Percentiles rank a stretch among this genome's conserved stretches.
Conservation (phyloP, 2,113 vertebrate species). For the Centropristis striata region DNA sequence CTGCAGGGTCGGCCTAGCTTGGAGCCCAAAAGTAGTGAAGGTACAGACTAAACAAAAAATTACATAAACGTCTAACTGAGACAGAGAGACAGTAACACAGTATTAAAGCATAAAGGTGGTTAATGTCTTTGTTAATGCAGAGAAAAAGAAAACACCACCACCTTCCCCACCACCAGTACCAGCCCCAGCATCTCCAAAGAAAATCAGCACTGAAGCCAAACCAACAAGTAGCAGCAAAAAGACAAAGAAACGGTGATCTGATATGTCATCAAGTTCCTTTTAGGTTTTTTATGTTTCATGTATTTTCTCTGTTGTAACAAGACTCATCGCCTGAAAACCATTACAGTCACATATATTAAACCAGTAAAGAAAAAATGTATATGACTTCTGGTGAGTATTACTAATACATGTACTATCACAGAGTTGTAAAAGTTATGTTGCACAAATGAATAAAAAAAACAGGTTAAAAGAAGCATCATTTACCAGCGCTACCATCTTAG, state of each 20-base stretch:
- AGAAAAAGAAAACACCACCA: conserved; percentile 38
- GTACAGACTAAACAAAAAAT: not conserved
- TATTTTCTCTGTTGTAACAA: not conserved
- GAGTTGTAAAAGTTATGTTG: not conserved
- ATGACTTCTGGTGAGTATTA: not conserved
- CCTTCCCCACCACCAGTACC: not conserved
- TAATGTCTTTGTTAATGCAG: conserved; percentile 52
- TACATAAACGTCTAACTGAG: not conserved
- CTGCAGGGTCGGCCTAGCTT: conserved; percentile 60
- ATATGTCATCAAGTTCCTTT: not conserved
- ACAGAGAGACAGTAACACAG: not conserved
- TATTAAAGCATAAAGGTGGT: not conserved
- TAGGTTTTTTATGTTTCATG: not conserved
- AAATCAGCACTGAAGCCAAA: conserved; percentile 59
- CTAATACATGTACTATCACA: not conserved
- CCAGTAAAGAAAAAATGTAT: not conserved
- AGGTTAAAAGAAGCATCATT: not conserved
- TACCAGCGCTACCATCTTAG: not conserved
- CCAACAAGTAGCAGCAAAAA: conserved; percentile 59
- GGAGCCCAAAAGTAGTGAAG: conserved; percentile 51
- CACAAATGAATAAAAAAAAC: not conserved
- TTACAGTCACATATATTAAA: not conserved
- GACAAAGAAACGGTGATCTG: conserved; percentile 71
- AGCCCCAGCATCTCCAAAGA: conserved; percentile 35
- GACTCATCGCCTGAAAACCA: not conserved